Conservation (phyloP, 1,140 invertebrate genomes). For the Diabrotica virgifera region DNA sequence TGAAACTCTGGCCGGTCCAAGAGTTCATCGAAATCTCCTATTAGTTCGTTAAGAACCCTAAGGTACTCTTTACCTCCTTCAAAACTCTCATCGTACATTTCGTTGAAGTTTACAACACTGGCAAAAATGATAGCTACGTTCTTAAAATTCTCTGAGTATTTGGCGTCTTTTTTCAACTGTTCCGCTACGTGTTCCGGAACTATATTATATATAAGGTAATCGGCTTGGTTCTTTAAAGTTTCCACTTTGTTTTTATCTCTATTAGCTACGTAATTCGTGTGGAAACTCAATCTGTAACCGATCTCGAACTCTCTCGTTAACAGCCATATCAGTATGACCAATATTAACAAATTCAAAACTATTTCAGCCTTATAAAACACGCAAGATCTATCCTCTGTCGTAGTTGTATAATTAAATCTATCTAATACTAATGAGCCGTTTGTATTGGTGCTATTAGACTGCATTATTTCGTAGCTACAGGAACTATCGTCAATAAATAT, state of each 20-base stretch:
- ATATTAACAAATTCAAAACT: constrained; percentile 73
- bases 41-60: constrained; percentile 91
- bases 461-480: constrained; percentile 1
- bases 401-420: not conserved
- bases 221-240: constrained; percentile 90
- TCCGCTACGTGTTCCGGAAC: constrained; percentile 93
- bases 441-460: not conserved
- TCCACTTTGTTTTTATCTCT: constrained; percentile 80
- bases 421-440: constrained; percentile 6
- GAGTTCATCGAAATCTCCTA: constrained; percentile 92
- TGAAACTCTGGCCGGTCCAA: constrained; percentile 77
- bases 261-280: constrained; percentile 85
- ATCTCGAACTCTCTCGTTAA: constrained; percentile 94
- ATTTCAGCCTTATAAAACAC: constrained; percentile 69
- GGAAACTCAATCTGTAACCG: constrained; percentile 88
- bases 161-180: constrained; percentile 86
- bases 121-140: constrained; percentile 93
- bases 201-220: constrained; percentile 94
- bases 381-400: not conserved
- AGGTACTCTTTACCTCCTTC: constrained; percentile 89
- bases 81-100: constrained; percentile 95
- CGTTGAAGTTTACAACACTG: constrained; percentile 93
- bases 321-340: constrained; percentile 85
- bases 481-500: constrained; percentile 10
- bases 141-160: constrained; percentile 94